A percentile compares a stretch with the other conserved stretches of the same genome.
These are phyloP conservation scores for Dendroctonus ponderosae DNA, from an alignment of 1,140 invertebrate species.

Conservation along the genomic window DNA sequence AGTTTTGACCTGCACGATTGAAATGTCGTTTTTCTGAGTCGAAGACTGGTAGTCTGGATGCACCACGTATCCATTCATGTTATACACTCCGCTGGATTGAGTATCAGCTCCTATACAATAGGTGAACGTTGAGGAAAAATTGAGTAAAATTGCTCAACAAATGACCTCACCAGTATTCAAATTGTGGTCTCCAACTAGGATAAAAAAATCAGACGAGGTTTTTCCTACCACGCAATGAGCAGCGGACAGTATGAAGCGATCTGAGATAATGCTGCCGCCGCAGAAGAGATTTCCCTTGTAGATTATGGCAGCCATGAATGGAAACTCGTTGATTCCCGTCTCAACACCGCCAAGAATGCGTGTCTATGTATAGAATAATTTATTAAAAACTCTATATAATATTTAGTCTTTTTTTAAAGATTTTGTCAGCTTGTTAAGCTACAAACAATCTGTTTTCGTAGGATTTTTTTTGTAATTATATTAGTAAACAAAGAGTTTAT, in stretches of 20 bases:
- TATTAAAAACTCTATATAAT: neutral
- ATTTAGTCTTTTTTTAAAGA: neutral
- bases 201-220: conserved; percentile 38
- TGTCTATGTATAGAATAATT: conserved; percentile 22
- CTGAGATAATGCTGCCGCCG: conserved; percentile 65
- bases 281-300: conserved; percentile 57
- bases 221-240: conserved; percentile 61
- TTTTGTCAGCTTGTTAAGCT: too few relatives aligned
- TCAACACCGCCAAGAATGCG: conserved; percentile 62
- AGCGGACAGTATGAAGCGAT: conserved; percentile 63
- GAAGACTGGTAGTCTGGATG: conserved; percentile 50
- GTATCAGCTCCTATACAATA: conserved; percentile 47
- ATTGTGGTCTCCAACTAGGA: conserved; percentile 55
- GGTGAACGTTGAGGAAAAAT: neutral
- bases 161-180: conserved; percentile 28
- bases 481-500: too few relatives aligned
- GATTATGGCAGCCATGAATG: conserved; percentile 64
- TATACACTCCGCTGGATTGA: conserved; percentile 44
- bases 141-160: conserved; percentile 1
- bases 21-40: conserved; percentile 62
- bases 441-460: too few relatives aligned
- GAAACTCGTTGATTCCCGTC: conserved; percentile 63
- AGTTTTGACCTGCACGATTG: conserved; percentile 54
- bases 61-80: conserved; percentile 39
- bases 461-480: too few relatives aligned